Percentiles rank a stretch among this genome's conserved stretches.
phyloP scores from a whole-genome alignment of 2,113 vertebrate species.

The Oncorhynchus mykiss region DNA sequence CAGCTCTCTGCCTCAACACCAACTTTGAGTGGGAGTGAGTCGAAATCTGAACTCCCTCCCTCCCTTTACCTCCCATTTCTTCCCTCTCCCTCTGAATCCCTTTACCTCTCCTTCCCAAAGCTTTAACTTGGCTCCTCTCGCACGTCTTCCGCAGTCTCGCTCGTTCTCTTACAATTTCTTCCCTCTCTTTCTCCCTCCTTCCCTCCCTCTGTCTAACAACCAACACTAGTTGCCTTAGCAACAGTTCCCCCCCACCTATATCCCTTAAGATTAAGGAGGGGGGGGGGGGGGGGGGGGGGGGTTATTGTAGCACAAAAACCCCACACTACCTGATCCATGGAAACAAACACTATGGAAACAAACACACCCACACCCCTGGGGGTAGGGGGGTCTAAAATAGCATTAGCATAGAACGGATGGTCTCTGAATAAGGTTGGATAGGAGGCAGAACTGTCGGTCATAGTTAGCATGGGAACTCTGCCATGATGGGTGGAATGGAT shows the following conservation, averaged over 20 bases:
- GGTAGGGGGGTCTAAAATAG: not conserved
- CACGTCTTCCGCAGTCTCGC: constrained; percentile 23
- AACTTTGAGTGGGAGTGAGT: not conserved
- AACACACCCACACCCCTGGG: constrained; percentile 4
- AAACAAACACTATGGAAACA: constrained; percentile 48
- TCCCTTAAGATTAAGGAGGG: constrained; percentile 20
- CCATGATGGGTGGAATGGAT: not conserved
- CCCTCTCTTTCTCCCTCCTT: constrained; percentile 4
- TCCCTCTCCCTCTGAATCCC: not conserved
- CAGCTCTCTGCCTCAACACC: not conserved
- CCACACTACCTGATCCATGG: constrained; percentile 29
- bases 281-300: not conserved
- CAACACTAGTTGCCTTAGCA: constrained; percentile 62
- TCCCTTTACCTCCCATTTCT: not conserved
- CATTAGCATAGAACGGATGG: not conserved
- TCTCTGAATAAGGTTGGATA: not conserved
- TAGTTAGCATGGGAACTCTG: too few species aligned
- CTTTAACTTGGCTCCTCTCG: constrained; percentile 8
- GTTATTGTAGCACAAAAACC: constrained; percentile 34
- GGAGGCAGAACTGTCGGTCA: too few species aligned
- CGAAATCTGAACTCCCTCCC: not conserved
- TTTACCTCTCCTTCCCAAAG: constrained; percentile 21
- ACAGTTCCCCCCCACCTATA: constrained; percentile 47
- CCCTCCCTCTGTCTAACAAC: constrained; percentile 23
- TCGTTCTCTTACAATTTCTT: constrained; percentile 34